Evolutionary conservation across 2,888 invertebrate genomes (phyloP).

Genomic region (Hybos culiciformis): DNA sequence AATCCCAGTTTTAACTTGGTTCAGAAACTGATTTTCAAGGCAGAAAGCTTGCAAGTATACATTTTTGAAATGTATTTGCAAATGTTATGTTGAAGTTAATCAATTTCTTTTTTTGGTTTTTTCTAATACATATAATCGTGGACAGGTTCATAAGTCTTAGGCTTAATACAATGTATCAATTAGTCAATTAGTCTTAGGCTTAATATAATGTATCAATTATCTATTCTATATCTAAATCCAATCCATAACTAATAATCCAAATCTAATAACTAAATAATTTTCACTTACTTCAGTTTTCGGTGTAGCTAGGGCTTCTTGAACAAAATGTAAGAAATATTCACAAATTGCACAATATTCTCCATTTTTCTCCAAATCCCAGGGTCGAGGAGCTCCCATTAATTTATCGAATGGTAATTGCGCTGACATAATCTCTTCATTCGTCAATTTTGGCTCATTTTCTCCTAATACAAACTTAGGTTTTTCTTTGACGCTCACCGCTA

Average conservation of each 20-base stretch:
- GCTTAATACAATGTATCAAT: too few species aligned
- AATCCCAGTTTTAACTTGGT: too few species aligned
- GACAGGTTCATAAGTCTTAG: too few species aligned
- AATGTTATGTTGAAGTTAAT: too few species aligned
- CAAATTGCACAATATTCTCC: conserved; percentile 58
- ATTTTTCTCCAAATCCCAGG: conserved; percentile 28
- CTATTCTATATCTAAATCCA: not conserved
- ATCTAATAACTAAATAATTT: not conserved
- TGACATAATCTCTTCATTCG: conserved; percentile 25
- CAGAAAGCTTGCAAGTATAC: too few species aligned
- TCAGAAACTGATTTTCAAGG: too few species aligned
- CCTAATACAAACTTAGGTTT: conserved; percentile 22
- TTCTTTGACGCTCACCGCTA: conserved; percentile 23
- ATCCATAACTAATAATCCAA: not conserved
- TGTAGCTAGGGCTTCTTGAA: conserved; percentile 59
- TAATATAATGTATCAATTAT: not conserved
- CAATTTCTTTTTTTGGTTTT: too few species aligned
- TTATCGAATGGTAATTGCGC: conserved; percentile 41
- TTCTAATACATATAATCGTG: too few species aligned
- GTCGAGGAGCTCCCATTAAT: conserved; percentile 33
- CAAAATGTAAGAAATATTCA: conserved; percentile 65
- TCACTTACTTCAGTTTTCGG: conserved; percentile 49
- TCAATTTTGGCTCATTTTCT: conserved; percentile 26
- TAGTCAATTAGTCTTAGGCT: too few species aligned
- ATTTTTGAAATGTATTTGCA: too few species aligned